Evolutionary conservation across 2,888 invertebrate species (phyloP), one percentile per base, ranked within the genome.

Genomic region (Lathronympha strigana): DNA sequence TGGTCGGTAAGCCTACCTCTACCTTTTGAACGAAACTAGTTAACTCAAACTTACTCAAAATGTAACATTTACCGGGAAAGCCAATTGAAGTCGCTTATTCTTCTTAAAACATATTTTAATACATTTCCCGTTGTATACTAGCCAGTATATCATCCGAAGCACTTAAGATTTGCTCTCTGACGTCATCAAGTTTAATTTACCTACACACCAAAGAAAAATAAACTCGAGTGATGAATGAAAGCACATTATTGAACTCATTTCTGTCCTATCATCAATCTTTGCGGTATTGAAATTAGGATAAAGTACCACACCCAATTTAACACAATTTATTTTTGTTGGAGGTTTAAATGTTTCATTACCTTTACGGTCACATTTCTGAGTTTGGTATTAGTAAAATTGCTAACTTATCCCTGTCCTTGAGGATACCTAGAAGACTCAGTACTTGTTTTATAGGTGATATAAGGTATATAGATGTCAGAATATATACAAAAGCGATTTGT

Each of bases 241-340:
- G 47, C 33, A 33, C 47, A 36, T 60, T 60, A 47, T 60, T 60
- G 45, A 60, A 60, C 49, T 60, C 55, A 55, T 43, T 55, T 60
- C 25, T 49, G 21, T 60, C 23, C 47, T 23, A 49, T 60, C 47
- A 49, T 60, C 15, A 60, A 49, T 45, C 58, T 60, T 36, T 49
- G 25, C 36, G 60, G 47, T 60, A 49, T 60, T 49, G 49, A 60
- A 49, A 60, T 60, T 60, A 60, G 60, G 49, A 60, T 47, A 21
- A 49, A 57, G 31, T 55, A 57, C 43, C 28, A 57, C 31, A 28
- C 43, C 43, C 31, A 57, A 57, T 43, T 57, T 43, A 57, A 43
- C 43, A 57, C 43, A 43, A 57, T 57, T 57, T 57, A 57, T 57
- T 43, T 43, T 43, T 43, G 28, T 28, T 57, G 43, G 15, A 40